Base-by-base conservation (phyloP, 2,797 vertebrate genomes). In the Anabas testudineus region DNA sequence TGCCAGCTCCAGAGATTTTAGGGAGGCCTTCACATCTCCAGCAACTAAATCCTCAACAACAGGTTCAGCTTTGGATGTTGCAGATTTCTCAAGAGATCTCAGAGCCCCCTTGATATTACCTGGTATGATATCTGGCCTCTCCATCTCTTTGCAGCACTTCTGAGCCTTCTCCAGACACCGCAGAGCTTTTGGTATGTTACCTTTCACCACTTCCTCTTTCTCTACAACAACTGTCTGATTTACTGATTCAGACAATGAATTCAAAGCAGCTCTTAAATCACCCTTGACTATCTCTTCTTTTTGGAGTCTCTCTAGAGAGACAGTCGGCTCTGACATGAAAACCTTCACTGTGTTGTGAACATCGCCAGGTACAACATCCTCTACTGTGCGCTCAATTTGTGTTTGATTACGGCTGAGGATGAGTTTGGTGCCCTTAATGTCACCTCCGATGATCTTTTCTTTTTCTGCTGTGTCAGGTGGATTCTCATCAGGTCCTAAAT, bases 301-400 rank as follows among this genome's bases (percentile, higher is more conserved):
- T 61, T 93, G 89, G 76, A 89, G 61, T 84, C 92, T 83, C 67
- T 87, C 89, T 49, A 82, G 47, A 67, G 85, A 87, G 57, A 78
- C 51, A 1, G 70, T 80, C 67, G 95, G 94, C 72, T 96, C 95
- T 10, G 93, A 92, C 93, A 93, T 96, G 86, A 98, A 97, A 78
- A 94, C 93, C 79, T 95, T 95, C 39, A 95, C 92, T 14, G 94
- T 85, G 63, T 93, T 97, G 67, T 94, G 86, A 64, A 97, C 96
- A 79, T 98, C 94, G 15, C 96, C 96, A 0, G 95, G 95, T 74
- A 97, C 85, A 63, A 98, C 95, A 73, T 97, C 96, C 51, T 94
- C 94, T 68, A 98, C 87, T 42, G 95, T 95, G 9, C 94, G 94
- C 74, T 95, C 95, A 74, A 96, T 89, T 80, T 93, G 91, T 30